Conservation (phyloP, 1,140 invertebrate genomes). For the Archegozetes longisetosus region DNA sequence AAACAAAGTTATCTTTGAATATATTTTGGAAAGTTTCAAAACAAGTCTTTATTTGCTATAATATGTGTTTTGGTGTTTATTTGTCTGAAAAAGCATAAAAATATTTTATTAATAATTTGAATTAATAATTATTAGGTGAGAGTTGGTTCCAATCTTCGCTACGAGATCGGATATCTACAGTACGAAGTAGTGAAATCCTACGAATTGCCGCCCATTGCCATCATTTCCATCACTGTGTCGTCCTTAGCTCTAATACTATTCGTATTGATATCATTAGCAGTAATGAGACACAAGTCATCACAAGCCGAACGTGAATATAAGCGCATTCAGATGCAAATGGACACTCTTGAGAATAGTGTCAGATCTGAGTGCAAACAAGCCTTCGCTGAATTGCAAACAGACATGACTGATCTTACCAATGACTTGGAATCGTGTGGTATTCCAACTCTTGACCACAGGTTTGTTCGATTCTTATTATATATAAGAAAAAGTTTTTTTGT, state of each 20-base stretch:
- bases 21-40: no score
- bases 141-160: conserved; percentile 67
- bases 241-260: conserved; percentile 18
- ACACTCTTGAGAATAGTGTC: conserved; percentile 94
- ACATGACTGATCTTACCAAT: conserved; percentile 93
- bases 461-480: no score
- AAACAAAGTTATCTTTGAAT: no score
- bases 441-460: conserved; percentile 85
- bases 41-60: no score
- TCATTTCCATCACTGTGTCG: conserved; percentile 23
- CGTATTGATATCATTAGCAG: conserved; percentile 54
- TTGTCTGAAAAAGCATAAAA: no score
- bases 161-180: conserved; percentile 62
- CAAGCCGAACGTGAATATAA: conserved; percentile 91
- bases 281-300: conserved; percentile 78
- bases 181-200: conserved; percentile 74
- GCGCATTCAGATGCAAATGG: conserved; percentile 96
- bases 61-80: no score
- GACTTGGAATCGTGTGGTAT: conserved; percentile 90
- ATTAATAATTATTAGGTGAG: no score
- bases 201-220: conserved; percentile 43
- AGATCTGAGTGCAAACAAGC: conserved; percentile 94
- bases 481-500: no score
- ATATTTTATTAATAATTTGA: no score
- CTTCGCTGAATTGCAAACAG: conserved; percentile 96